phyloP scores from a whole-genome alignment of 2,888 invertebrate genomes.

The Pristionchus arcanus region DNA sequence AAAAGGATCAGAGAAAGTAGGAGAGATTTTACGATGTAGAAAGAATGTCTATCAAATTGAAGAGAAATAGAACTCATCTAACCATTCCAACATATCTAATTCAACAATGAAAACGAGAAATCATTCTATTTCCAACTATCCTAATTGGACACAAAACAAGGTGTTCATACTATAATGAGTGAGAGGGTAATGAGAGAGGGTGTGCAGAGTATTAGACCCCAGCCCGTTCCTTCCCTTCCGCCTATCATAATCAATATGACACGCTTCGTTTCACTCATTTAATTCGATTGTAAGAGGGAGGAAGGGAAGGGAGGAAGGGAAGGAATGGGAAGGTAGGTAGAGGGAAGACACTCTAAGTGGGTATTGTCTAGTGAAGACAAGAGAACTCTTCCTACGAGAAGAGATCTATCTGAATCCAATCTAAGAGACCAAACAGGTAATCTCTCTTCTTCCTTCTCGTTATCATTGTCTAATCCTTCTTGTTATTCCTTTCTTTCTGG shows the following conservation, averaged over 20 bases:
- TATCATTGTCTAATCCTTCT: background rate
- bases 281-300: slow-evolving; percentile 48
- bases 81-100: too few species aligned
- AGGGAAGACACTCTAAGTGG: background rate
- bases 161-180: background rate
- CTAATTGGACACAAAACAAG: too few species aligned
- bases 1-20: background rate
- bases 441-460: background rate
- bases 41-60: background rate
- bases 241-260: slow-evolving; percentile 44
- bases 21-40: background rate
- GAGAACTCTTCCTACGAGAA: slow-evolving; percentile 38
- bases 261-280: slow-evolving; percentile 52
- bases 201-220: background rate
- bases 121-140: too few species aligned
- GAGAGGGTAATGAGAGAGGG: background rate
- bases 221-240: background rate
- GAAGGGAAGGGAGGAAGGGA: background rate
- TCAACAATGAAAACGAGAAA: too few species aligned
- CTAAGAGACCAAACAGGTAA: background rate
- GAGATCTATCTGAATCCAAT: background rate
- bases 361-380: slow-evolving; percentile 36
- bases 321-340: background rate
- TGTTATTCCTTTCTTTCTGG: slow-evolving; percentile 12
- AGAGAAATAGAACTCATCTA: too few species aligned